Base-by-base conservation (phyloP, 1,140 invertebrate species). In the Brachionus calyciflorus region DNA sequence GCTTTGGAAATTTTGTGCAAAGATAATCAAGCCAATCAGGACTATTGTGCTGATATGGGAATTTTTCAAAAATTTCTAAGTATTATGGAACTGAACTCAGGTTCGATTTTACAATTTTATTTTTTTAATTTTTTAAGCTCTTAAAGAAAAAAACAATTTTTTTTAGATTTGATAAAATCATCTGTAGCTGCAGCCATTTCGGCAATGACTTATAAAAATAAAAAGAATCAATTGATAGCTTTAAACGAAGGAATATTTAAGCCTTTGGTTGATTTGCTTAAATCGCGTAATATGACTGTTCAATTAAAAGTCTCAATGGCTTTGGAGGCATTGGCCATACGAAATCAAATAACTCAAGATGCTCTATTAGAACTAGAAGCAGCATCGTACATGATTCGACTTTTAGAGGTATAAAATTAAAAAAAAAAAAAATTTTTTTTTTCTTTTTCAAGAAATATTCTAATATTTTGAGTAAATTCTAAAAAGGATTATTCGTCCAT, bases 221-320 rank as follows among this genome's bases (percentile, higher is more conserved):
- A 19, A 4, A 68, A 26, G 3, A 85, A 84, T 76, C 84, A 85
- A 77, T 78, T 80, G 12, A 80, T 79, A 33, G 81, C 84, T 5
- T 80, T 81, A 0, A 51, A 81, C 21, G 77, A 78, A 53, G 81
- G 82, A 6, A 83, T 81, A 80, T 80, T 76, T 69, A 85, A 83
- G 51, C 82, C 82, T 2, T 51, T 85, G 40, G 82, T 85, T 9
- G 79, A 83, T 9, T 79, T 85, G 17, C 81, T 84, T 6, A 81
- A 82, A 53, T 80, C 79, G n/a, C 78, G 80, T 6, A 84, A 84
- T 53, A 80, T 83, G 2, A 81, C 81, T 7, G 81, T 82, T 1
- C 83, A 83, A 76, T 81, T 84, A 33, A 85, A 85, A 76, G 83
- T 82, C 17, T 81, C 84, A 9, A 81, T 80, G 73, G 84, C 84